Percentiles rank a stretch among this genome's conserved stretches.
Conservation (phyloP, 2,888 invertebrate genomes). For the Metopia argyrocephala region DNA sequence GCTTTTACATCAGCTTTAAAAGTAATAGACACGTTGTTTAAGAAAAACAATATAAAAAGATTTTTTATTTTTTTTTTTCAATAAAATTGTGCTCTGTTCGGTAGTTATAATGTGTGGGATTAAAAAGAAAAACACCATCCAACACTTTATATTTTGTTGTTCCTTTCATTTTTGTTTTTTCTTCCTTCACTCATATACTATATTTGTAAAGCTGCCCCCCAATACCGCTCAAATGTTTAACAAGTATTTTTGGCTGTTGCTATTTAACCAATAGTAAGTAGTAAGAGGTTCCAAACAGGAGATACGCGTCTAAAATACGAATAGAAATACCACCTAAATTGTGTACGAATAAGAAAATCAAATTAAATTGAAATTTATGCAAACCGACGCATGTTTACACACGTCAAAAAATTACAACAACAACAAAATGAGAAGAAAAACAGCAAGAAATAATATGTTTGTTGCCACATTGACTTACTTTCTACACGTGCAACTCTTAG, state of each 20-base stretch:
- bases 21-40: slow-evolving; percentile 59
- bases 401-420: slow-evolving; percentile 60
- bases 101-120: slow-evolving; percentile 64
- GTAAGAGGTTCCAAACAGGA: slow-evolving; percentile 16
- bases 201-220: no score
- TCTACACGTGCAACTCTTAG: slow-evolving; percentile 40
- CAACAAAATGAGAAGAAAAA: neutral
- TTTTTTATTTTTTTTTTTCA: no score
- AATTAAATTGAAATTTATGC: slow-evolving; percentile 74
- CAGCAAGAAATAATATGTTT: neutral
- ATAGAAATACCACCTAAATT: slow-evolving; percentile 50
- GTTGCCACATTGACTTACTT: slow-evolving; percentile 26
- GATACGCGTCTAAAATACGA: slow-evolving; percentile 2
- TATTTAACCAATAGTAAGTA: neutral
- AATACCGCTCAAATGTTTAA: no score
- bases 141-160: slow-evolving; percentile 50
- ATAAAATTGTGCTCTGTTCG: slow-evolving; percentile 18
- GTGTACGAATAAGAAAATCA: slow-evolving; percentile 68
- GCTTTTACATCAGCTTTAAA: slow-evolving; percentile 60
- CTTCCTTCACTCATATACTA: slow-evolving; percentile 17
- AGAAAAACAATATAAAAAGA: slow-evolving; percentile 16
- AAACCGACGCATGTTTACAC: slow-evolving; percentile 69
- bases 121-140: slow-evolving; percentile 55
- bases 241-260: slow-evolving; percentile 35
- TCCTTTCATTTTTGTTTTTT: neutral